Evolutionary conservation across 1,140 invertebrate genomes (phyloP).

Genomic region (Neoseiulus cucumeris): DNA sequence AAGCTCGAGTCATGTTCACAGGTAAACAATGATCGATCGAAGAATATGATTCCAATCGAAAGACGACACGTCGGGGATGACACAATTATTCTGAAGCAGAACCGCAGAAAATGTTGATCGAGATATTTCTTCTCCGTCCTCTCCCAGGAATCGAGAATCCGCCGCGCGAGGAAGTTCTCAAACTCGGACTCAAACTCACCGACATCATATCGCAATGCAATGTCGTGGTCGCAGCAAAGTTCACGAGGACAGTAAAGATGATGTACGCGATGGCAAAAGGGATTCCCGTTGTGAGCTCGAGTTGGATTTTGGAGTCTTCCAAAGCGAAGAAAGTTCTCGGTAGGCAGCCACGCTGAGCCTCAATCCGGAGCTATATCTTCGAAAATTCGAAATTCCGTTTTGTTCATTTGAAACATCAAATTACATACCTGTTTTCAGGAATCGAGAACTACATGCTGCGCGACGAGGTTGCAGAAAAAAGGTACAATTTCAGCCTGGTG

Average conservation of each 20-base stretch:
- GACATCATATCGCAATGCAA: not conserved
- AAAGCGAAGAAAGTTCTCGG: slow-evolving; percentile 5
- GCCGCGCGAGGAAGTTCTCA: not conserved
- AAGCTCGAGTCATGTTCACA: slow-evolving; percentile 1
- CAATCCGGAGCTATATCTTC: not conserved
- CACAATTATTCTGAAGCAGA: not conserved
- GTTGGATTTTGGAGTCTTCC: not conserved
- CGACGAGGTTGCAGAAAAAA: not conserved
- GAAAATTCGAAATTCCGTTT: not conserved
- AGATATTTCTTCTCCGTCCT: not conserved
- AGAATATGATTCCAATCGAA: too few species aligned
- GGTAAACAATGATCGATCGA: not conserved
- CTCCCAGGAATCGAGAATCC: slow-evolving; percentile 1
- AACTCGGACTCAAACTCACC: not conserved
- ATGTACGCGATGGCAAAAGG: not conserved
- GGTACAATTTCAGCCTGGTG: not conserved
- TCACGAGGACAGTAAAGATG: slow-evolving; percentile 1
- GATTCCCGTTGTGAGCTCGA: not conserved
- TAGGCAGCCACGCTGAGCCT: not conserved
- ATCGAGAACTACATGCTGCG: not conserved
- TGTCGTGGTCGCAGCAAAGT: not conserved
- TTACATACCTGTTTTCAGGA: not conserved
- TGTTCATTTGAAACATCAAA: not conserved
- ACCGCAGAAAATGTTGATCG: not conserved
- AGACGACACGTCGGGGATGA: too few species aligned